Evolutionary conservation across 1,140 invertebrate genomes (phyloP).

Genomic region (Heliconius nattereri): DNA sequence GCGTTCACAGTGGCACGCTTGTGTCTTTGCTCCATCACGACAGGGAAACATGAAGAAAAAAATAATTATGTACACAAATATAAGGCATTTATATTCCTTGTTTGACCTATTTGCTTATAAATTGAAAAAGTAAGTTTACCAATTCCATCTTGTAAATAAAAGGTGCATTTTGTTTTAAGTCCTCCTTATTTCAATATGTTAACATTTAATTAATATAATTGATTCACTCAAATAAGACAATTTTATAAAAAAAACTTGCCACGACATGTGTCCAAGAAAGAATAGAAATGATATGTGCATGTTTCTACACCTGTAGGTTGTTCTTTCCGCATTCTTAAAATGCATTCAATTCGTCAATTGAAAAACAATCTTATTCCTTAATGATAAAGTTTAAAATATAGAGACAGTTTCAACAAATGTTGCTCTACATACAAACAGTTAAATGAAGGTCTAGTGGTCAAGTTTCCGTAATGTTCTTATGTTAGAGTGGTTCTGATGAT

Average conservation of each 20-base stretch:
- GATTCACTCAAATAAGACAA: background rate
- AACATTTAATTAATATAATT: background rate
- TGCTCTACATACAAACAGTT: constrained; percentile 62
- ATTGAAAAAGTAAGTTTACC: background rate
- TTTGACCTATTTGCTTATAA: too few relatives aligned
- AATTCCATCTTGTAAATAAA: background rate
- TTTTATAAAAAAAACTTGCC: background rate
- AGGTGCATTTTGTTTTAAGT: background rate
- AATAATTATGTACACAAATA: too few relatives aligned
- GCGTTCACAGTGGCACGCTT: too few relatives aligned
- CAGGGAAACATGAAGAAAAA: too few relatives aligned
- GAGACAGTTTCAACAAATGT: constrained; percentile 38
- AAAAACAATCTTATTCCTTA: constrained; percentile 33
- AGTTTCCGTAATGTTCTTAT: constrained; percentile 62
- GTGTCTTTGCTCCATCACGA: too few relatives aligned
- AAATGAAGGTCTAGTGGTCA: constrained; percentile 64
- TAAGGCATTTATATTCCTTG: too few relatives aligned
- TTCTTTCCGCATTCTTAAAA: constrained; percentile 46
- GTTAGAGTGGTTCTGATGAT: constrained; percentile 48
- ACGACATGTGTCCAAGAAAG: constrained; percentile 25
- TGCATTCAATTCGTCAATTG: constrained; percentile 24
- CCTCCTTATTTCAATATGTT: background rate
- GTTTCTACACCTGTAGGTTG: constrained; percentile 38
- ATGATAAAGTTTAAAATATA: constrained; percentile 29
- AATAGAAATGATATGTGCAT: constrained; percentile 41